Base-by-base conservation (phyloP, 2,888 invertebrate species). In the Bombylius discolor region DNA sequence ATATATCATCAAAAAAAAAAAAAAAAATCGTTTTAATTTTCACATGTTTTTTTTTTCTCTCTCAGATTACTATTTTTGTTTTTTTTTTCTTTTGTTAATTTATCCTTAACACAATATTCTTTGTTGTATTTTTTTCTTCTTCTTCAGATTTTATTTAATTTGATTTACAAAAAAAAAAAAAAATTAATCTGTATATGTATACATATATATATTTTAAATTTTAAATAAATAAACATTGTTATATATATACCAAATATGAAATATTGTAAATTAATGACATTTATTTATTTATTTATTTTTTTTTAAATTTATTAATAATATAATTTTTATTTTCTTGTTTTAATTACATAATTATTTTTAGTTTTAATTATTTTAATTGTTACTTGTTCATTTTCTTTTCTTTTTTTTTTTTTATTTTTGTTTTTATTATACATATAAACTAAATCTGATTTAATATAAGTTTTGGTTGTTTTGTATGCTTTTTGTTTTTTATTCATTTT, bases 241-340 rank as follows among this genome's bases (percentile, higher is more conserved):
- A 36, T 49, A 49, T 49, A 8, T 49, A 36, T 55, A 55, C 50
- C 55, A 55, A 55, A 55, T 55, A 55, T 51, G 55, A 55, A 51
- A 55, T 55, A 50, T 23, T 55, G 51, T 55, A 51, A 51, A 55
- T 51, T 55, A 23, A 55, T 51, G 51, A 55, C 46, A 50, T 42
- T 34, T 6, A 7, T 34, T 34, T 31, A 31, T 50, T 14, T 31
- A 9, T 42, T n/a, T 39, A 39, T 12, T 9, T 45, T 32, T 49
- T 32, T 45, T 45, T 32, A n/a, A n/a, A 23, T 23, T 23, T 23
- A 23, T 23, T 23, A 23, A 23, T 23, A 23, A 23, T 23, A 23
- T 23, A 23, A 23, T 23, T 2, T 23, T 23, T 23, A 23, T 23
- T 23, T 23, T 23, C 23, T 23, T 23, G 23, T 23, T 23, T 23